Conservation (phyloP, 2,888 invertebrate species). For the Eurois occulta region DNA sequence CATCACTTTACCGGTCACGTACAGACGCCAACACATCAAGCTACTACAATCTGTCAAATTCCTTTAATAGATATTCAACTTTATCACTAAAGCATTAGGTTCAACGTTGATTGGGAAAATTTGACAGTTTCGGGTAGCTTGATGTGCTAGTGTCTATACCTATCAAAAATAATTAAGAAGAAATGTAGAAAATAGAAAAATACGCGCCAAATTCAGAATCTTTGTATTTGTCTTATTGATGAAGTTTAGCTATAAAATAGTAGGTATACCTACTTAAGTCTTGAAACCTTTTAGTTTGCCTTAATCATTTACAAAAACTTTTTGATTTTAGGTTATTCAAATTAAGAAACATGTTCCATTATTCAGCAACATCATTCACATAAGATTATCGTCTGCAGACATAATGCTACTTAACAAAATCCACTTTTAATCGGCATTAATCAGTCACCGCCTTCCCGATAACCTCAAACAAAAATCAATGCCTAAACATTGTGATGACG, state of each 20-base stretch:
- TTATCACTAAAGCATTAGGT: too few relatives aligned
- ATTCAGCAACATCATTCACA: conserved; percentile 1
- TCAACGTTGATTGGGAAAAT: too few relatives aligned
- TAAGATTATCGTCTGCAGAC: background rate
- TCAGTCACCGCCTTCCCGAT: conserved; percentile 27
- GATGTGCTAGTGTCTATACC: too few relatives aligned
- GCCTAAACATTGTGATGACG: conserved; percentile 60
- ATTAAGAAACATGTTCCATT: background rate
- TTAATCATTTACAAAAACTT: background rate
- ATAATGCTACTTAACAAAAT: conserved; percentile 2
- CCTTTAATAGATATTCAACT: too few relatives aligned
- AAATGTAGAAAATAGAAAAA: background rate
- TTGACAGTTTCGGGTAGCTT: too few relatives aligned
- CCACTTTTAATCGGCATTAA: conserved; percentile 27
- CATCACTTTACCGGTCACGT: background rate
- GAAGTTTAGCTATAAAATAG: background rate
- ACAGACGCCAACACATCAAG: too few relatives aligned
- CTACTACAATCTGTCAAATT: too few relatives aligned
- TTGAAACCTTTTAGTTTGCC: background rate
- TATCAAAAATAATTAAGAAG: background rate
- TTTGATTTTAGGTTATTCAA: background rate
- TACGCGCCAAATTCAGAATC: background rate
- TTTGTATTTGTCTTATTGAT: background rate
- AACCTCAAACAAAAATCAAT: conserved; percentile 42
- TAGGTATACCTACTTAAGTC: too few relatives aligned